These are phyloP conservation scores for Mastacembelus armatus DNA, from an alignment of 2,797 vertebrate genomes.

Conservation along the genomic window DNA sequence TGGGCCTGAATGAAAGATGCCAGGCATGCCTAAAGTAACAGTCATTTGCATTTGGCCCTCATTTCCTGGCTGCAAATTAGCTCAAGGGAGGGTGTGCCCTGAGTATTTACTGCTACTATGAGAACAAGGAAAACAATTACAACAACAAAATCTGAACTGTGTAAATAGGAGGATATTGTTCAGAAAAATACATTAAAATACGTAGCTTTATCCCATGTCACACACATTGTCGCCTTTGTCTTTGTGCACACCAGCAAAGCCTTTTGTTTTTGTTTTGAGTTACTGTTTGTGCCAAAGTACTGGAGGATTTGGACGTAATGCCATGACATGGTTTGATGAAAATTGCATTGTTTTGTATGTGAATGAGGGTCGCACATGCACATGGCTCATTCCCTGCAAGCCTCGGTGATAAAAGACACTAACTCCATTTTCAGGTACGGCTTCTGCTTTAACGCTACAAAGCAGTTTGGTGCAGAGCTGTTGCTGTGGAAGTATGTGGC, in stretches of 20 bases:
- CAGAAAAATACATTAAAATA: background rate
- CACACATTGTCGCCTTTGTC: constrained; percentile 38
- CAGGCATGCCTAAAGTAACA: constrained; percentile 67
- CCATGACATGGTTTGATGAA: constrained; percentile 15
- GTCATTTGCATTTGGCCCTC: constrained; percentile 73
- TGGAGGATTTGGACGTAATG: constrained; percentile 47
- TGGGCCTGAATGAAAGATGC: constrained; percentile 64
- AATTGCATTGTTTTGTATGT: constrained; percentile 29
- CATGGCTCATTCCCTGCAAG: too few species aligned
- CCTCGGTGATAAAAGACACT: constrained; percentile 19
- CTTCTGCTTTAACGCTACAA: constrained; percentile 43
- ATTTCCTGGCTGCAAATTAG: constrained; percentile 42
- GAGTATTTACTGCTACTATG: constrained; percentile 34
- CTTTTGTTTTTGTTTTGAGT: constrained; percentile 45
- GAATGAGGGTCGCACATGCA: background rate
- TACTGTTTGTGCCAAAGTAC: constrained; percentile 30
- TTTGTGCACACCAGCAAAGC: constrained; percentile 35
- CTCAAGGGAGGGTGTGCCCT: constrained; percentile 48
- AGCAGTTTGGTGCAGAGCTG: constrained; percentile 21
- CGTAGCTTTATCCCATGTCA: constrained; percentile 9
- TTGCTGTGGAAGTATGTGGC: background rate
- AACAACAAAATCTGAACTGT: constrained; percentile 34
- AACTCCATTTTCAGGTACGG: constrained; percentile 20
- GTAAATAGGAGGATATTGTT: constrained; percentile 1
- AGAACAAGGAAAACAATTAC: constrained; percentile 50